Evolutionary conservation across 2,888 invertebrate genomes (phyloP).

Genomic region (Hemaris fuciformis): DNA sequence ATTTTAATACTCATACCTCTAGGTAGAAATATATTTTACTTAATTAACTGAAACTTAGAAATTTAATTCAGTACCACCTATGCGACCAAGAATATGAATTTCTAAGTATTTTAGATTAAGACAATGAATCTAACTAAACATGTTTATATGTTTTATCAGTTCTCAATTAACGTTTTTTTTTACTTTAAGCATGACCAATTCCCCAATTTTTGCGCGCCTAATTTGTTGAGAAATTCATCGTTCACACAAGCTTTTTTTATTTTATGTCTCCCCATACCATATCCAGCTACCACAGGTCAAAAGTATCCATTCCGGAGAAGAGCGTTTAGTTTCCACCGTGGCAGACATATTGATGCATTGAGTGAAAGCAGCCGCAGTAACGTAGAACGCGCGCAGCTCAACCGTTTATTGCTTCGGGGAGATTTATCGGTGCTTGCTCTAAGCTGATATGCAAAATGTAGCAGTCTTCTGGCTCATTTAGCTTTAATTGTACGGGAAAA

Average conservation of each 20-base stretch:
- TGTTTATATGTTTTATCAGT: too few species aligned
- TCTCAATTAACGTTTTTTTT: too few species aligned
- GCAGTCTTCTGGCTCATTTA: not conserved
- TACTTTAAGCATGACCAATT: too few species aligned
- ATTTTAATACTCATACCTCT: too few species aligned
- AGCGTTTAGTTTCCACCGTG: not conserved
- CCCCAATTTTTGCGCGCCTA: too few species aligned
- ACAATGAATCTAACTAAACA: too few species aligned
- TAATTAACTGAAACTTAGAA: too few species aligned
- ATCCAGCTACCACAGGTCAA: not conserved
- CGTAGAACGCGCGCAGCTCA: not conserved
- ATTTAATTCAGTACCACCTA: too few species aligned
- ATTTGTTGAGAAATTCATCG: too few species aligned
- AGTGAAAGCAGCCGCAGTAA: not conserved
- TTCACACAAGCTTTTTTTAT: not conserved
- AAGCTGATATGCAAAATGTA: not conserved
- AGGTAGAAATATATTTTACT: too few species aligned
- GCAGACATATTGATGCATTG: slow-evolving; percentile 5
- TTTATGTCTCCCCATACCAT: not conserved
- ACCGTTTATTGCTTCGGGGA: not conserved
- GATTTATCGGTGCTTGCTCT: not conserved
- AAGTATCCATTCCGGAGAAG: not conserved
- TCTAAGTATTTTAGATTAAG: too few species aligned
- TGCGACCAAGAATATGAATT: too few species aligned
- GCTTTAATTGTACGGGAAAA: not conserved